Percentiles rank a stretch among this genome's conserved stretches.
These are phyloP conservation scores for Panthera leo DNA, from an alignment of 2,113 vertebrate genomes.

Conservation along the genomic window DNA sequence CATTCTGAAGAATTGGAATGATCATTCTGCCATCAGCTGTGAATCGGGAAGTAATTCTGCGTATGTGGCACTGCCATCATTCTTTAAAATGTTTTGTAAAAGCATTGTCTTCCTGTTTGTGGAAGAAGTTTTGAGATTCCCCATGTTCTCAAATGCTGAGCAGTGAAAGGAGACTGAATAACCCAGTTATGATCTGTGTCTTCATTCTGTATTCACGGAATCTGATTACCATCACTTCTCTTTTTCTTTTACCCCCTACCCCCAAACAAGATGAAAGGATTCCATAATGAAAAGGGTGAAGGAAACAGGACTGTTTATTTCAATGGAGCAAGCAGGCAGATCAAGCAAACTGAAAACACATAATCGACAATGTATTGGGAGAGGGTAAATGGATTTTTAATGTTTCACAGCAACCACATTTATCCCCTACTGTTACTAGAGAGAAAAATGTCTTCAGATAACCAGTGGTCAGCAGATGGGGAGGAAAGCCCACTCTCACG, in stretches of 20 bases:
- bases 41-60: neutral
- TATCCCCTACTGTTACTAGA: neutral
- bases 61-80: neutral
- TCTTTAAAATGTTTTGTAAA: slow-evolving; percentile 8
- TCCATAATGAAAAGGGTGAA: slow-evolving; percentile 5
- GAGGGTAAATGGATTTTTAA: neutral
- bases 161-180: neutral
- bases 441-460: slow-evolving; percentile 84
- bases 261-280: neutral
- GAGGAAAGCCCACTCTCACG: slow-evolving; percentile 87
- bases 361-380: neutral
- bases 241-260: neutral
- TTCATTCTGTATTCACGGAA: neutral
- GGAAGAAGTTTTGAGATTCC: neutral
- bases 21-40: neutral
- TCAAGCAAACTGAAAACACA: neutral
- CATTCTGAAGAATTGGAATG: neutral
- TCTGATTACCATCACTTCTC: neutral
- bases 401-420: neutral
- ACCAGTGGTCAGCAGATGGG: slow-evolving; percentile 68
- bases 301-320: slow-evolving; percentile 1
- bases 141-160: neutral
- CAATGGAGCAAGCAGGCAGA: neutral
- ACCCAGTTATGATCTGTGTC: neutral
- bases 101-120: neutral